Evolutionary conservation across 2,888 invertebrate species (phyloP).

Genomic region (Nudaria mundana): DNA sequence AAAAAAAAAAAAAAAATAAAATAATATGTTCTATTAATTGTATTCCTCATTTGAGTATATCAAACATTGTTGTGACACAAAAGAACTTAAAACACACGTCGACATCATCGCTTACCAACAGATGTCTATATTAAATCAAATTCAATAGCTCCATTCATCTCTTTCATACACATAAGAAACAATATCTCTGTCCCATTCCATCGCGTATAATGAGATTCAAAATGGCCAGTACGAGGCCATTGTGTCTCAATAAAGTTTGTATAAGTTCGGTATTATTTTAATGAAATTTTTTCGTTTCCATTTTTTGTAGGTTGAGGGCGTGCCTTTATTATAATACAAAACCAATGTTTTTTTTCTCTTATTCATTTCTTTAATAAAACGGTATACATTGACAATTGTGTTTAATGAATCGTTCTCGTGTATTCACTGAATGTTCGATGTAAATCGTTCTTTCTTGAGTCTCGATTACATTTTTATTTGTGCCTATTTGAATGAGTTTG

Average conservation of each 20-base stretch:
- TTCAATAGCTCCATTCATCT: conserved; percentile 36
- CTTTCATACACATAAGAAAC: conserved; percentile 36
- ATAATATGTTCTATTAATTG: conserved; percentile 9
- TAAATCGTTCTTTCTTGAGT: conserved; percentile 39
- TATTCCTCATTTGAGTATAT: conserved; percentile 5
- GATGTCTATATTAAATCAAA: conserved; percentile 54
- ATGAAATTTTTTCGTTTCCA: conserved; percentile 34
- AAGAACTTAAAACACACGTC: conserved; percentile 33
- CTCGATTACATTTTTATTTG: conserved; percentile 43
- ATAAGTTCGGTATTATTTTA: conserved; percentile 54
- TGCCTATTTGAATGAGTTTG: conserved; percentile 29
- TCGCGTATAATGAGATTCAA: conserved; percentile 58
- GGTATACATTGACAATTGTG: conserved; percentile 49
- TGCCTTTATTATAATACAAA: conserved; percentile 36
- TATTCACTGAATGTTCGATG: conserved; percentile 44
- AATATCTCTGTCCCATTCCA: conserved; percentile 42
- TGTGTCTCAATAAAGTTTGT: conserved; percentile 57
- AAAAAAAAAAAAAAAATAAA: conserved; percentile 8
- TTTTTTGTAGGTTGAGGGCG: conserved; percentile 37
- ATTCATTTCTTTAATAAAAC: conserved; percentile 43
- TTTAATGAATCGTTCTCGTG: conserved; percentile 45
- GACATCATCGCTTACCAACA: conserved; percentile 51
- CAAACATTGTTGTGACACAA: conserved; percentile 32
- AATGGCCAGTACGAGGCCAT: conserved; percentile 64
- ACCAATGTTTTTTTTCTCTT: conserved; percentile 20